These are phyloP conservation scores for Thereva nobilitata DNA, from an alignment of 2,888 invertebrate genomes.

Conservation along the genomic window DNA sequence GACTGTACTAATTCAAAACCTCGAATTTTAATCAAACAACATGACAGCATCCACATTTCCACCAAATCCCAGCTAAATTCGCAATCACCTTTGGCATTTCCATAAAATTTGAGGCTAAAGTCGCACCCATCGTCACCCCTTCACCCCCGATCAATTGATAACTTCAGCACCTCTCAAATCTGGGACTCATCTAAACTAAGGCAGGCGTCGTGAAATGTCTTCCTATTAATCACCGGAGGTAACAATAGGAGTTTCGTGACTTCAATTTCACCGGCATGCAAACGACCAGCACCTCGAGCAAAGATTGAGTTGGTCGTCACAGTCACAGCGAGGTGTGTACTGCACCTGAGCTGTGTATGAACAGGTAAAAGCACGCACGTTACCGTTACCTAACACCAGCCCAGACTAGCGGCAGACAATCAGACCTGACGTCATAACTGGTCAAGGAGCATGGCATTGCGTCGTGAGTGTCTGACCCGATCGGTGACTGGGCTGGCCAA, in stretches of 20 bases:
- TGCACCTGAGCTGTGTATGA: slow-evolving; percentile 14
- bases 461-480: slow-evolving; percentile 14
- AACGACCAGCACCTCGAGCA: slow-evolving; percentile 20
- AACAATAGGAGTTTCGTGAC: slow-evolving; percentile 37
- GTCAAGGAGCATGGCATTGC: slow-evolving; percentile 18
- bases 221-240: slow-evolving; percentile 24
- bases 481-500: background rate
- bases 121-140: too few relatives aligned
- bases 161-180: slow-evolving; percentile 20
- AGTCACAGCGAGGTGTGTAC: slow-evolving; percentile 17
- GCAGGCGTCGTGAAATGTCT: slow-evolving; percentile 28
- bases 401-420: slow-evolving; percentile 11
- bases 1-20: too few relatives aligned
- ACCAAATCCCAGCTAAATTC: too few relatives aligned
- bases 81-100: too few relatives aligned
- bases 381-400: slow-evolving; percentile 30
- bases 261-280: slow-evolving; percentile 32
- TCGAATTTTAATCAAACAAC: too few relatives aligned
- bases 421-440: slow-evolving; percentile 19
- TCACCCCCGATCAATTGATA: slow-evolving; percentile 4
- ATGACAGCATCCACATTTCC: too few relatives aligned
- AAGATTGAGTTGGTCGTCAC: slow-evolving; percentile 11
- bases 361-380: slow-evolving; percentile 35
- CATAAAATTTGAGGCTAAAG: too few relatives aligned
- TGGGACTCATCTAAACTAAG: slow-evolving; percentile 10